Percentiles rank a stretch among this genome's conserved stretches.
Evolutionary conservation across 2,113 vertebrate species (phyloP).

Genomic region (Megaleporinus macrocephalus): DNA sequence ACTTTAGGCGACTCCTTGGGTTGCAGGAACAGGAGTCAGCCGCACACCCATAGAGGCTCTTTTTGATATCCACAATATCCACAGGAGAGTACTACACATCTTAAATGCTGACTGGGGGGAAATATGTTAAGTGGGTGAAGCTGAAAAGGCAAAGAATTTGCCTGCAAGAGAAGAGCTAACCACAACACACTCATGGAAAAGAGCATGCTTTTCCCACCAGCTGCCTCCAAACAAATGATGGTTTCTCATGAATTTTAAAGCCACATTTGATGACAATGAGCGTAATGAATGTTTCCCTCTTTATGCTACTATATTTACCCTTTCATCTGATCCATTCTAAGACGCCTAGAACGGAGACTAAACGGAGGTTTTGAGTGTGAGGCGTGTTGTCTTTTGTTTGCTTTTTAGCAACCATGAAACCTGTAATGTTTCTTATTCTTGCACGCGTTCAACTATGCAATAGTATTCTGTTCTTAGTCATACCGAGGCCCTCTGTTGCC

Average conservation of each 20-base stretch:
- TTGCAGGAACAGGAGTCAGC: constrained; percentile 30
- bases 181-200: constrained; percentile 54
- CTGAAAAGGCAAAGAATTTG: constrained; percentile 69
- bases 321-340: constrained; percentile 25
- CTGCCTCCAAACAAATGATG: constrained; percentile 12
- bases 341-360: neutral
- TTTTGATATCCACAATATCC: too few relatives aligned
- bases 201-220: constrained; percentile 39
- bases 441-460: neutral
- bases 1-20: constrained; percentile 18
- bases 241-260: constrained; percentile 37
- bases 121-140: constrained; percentile 72
- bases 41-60: constrained; percentile 50
- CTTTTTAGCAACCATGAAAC: neutral
- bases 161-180: constrained; percentile 62
- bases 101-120: constrained; percentile 63
- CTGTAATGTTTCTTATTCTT: neutral
- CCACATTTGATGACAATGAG: constrained; percentile 14
- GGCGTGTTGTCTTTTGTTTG: neutral
- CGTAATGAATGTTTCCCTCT: constrained; percentile 31
- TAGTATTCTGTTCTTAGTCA: constrained; percentile 14
- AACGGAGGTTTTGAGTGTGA: neutral
- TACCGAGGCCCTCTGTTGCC: neutral
- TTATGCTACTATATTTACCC: neutral
- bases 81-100: constrained; percentile 46